Evolutionary conservation across 2,113 vertebrate species (phyloP).

Genomic region (Centropus bengalensis): DNA sequence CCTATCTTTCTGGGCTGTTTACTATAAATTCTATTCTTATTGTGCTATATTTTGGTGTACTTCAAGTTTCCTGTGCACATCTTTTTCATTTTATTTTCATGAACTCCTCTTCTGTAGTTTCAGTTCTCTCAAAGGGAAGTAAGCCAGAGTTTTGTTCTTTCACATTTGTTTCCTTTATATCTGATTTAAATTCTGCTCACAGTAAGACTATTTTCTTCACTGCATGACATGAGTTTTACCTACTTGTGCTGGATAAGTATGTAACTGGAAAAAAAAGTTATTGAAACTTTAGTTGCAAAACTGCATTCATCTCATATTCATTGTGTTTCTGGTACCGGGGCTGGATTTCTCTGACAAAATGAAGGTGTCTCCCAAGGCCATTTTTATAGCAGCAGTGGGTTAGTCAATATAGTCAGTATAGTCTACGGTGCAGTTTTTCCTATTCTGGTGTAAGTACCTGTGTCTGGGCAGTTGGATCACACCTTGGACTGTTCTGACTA

Average conservation of each 20-base stretch:
- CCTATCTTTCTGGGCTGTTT: not conserved
- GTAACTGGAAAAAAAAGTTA: not conserved
- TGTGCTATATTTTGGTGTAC: not conserved
- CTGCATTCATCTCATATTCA: not conserved
- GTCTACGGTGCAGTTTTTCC: not conserved
- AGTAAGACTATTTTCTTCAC: conserved; percentile 6
- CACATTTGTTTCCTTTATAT: conserved; percentile 18
- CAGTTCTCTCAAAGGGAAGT: not conserved
- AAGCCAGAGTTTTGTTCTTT: not conserved
- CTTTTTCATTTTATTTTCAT: not conserved
- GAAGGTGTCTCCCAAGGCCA: not conserved
- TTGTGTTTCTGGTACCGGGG: not conserved
- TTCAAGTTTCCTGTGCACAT: not conserved
- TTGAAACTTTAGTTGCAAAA: not conserved
- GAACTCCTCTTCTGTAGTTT: not conserved
- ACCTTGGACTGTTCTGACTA: not conserved
- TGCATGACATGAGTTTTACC: not conserved
- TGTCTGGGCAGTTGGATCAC: not conserved
- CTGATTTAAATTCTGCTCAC: conserved; percentile 21
- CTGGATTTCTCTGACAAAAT: not conserved
- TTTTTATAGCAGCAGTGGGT: not conserved
- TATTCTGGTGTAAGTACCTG: not conserved
- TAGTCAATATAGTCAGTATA: not conserved
- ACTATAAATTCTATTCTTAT: not conserved
- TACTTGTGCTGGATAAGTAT: not conserved